Percentiles rank a stretch among this genome's conserved stretches.
phyloP scores from a whole-genome alignment of 2,888 invertebrate genomes.

The Apoda limacodes region DNA sequence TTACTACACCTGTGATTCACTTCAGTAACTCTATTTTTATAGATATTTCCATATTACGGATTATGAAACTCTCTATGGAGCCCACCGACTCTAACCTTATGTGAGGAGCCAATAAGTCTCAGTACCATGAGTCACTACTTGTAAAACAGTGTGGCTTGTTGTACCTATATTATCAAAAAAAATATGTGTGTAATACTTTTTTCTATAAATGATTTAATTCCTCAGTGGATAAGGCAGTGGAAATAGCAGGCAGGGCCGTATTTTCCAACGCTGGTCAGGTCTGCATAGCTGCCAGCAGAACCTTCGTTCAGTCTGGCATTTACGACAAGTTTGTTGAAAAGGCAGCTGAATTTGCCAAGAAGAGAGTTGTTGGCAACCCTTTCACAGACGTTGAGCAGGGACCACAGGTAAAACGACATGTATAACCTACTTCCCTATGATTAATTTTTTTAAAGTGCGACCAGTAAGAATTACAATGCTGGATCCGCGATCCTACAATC shows the following conservation, averaged over 20 bases:
- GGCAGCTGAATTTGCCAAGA: slow-evolving; percentile 72
- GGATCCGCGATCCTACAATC: slow-evolving; percentile 11
- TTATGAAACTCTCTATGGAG: too few species aligned
- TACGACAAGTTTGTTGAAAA: slow-evolving; percentile 84
- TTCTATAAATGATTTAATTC: too few species aligned
- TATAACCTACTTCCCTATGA: slow-evolving; percentile 76
- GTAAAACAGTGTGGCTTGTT: too few species aligned
- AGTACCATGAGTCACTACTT: too few species aligned
- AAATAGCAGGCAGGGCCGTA: slow-evolving; percentile 22
- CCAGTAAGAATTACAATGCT: slow-evolving; percentile 84
- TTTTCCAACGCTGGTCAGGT: slow-evolving; percentile 27
- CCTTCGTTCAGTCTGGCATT: slow-evolving; percentile 51
- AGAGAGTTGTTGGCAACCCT: slow-evolving; percentile 74
- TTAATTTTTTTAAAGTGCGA: slow-evolving; percentile 73
- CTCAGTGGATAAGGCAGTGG: slow-evolving; percentile 23
- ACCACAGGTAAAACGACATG: slow-evolving; percentile 67
- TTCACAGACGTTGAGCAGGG: slow-evolving; percentile 72
- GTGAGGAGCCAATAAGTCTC: too few species aligned
- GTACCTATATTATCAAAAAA: too few species aligned
- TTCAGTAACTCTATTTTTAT: too few species aligned
- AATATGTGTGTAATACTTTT: too few species aligned
- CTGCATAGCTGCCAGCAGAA: slow-evolving; percentile 27
- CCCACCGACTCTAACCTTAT: too few species aligned
- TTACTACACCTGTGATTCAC: too few species aligned
- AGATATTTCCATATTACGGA: too few species aligned